Percentiles rank a stretch among this genome's conserved stretches.
Evolutionary conservation across 1,140 invertebrate species (phyloP).

Genomic region (Neuroterus valhalla): DNA sequence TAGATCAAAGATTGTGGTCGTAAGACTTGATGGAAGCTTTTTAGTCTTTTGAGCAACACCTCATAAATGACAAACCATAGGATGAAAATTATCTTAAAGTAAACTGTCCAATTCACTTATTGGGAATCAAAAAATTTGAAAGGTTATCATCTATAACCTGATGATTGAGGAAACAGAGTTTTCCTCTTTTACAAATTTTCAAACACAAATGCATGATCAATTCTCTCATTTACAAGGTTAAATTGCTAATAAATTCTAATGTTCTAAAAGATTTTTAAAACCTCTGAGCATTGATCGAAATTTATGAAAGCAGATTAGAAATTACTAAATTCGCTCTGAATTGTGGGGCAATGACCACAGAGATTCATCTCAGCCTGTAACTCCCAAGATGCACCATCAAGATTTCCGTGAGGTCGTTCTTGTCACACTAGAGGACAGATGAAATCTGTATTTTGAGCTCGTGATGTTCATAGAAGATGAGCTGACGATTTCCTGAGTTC

Average conservation of each 20-base stretch:
- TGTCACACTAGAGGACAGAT: constrained; percentile 57
- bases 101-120: neutral
- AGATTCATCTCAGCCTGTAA: constrained; percentile 51
- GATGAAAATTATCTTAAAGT: no score
- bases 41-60: neutral
- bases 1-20: constrained; percentile 47
- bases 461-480: constrained; percentile 53
- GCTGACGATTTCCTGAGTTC: constrained; percentile 55
- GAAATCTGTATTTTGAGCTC: constrained; percentile 52
- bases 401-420: constrained; percentile 57
- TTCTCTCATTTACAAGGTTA: no score
- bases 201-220: no score
- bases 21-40: neutral
- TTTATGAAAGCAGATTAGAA: neutral
- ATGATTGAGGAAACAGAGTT: no score
- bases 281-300: no score
- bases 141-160: no score
- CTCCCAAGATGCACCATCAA: constrained; percentile 52
- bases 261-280: no score
- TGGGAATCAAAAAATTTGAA: neutral
- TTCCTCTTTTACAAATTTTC: no score
- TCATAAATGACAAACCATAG: no score
- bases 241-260: no score
- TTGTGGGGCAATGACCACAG: constrained; percentile 51
- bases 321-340: neutral